Conservation (phyloP, 2,113 vertebrate species). For the Burhinus oedicnemus region DNA sequence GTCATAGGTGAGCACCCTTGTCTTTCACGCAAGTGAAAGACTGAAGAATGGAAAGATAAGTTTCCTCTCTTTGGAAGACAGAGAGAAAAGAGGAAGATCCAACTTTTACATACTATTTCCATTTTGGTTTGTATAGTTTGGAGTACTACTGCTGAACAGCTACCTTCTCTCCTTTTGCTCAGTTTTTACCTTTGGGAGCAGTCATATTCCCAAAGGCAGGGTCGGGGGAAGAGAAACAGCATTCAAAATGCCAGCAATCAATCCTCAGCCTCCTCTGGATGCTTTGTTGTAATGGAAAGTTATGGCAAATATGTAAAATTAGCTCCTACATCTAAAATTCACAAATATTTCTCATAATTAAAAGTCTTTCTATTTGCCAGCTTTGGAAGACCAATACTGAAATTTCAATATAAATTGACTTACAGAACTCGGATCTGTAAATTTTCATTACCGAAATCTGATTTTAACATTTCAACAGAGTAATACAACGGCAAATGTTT, state of each 20-base stretch:
- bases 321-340: neutral
- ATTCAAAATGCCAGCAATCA: neutral
- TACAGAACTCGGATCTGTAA: neutral
- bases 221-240: neutral
- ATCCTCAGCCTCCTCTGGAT: neutral
- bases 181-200: neutral
- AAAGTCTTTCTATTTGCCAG: neutral
- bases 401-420: neutral
- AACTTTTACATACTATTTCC: neutral
- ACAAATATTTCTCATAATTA: neutral
- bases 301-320: neutral
- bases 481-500: neutral
- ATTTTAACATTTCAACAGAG: neutral
- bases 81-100: neutral
- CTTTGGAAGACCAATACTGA: neutral
- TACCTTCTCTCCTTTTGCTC: neutral
- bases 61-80: neutral
- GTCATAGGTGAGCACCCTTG: neutral
- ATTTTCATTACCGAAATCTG: neutral
- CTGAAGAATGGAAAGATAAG: neutral
- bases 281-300: neutral
- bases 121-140: neutral
- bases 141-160: neutral
- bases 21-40: neutral
- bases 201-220: neutral